Conservation (phyloP, 2,888 invertebrate genomes). For the Eledone cirrhosa region DNA sequence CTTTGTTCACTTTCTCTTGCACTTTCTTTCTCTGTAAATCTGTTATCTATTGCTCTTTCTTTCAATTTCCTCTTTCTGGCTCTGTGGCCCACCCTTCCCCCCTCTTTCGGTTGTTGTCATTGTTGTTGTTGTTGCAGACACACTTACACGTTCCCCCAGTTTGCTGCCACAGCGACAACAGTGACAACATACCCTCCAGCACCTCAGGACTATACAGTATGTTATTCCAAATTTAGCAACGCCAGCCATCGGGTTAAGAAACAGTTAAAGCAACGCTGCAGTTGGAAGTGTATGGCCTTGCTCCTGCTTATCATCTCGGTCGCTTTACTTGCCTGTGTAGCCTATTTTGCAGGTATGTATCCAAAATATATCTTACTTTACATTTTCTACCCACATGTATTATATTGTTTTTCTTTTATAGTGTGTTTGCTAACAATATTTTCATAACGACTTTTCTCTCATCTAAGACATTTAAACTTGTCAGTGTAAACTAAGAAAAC, state of each 20-base stretch:
- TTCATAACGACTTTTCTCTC: too few relatives aligned
- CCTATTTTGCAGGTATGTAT: slow-evolving; percentile 90
- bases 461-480: too few relatives aligned
- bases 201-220: slow-evolving; percentile 56
- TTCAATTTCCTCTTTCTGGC: not conserved
- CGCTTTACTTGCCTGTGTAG: slow-evolving; percentile 89
- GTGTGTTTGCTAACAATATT: too few relatives aligned
- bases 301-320: slow-evolving; percentile 90
- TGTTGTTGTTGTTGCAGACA: slow-evolving; percentile 38
- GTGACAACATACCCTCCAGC: slow-evolving; percentile 44
- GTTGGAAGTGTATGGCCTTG: slow-evolving; percentile 96
- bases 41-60: not conserved
- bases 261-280: slow-evolving; percentile 72
- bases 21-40: not conserved
- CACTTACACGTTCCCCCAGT: slow-evolving; percentile 46
- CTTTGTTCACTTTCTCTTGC: not conserved
- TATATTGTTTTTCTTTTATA: too few relatives aligned
- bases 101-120: not conserved
- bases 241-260: slow-evolving; percentile 63
- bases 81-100: not conserved
- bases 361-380: not conserved
- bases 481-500: too few relatives aligned
- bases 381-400: too few relatives aligned
- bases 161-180: slow-evolving; percentile 39
- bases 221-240: slow-evolving; percentile 58